Base-by-base conservation (phyloP, 2,888 invertebrate genomes). In the Mythimna vitellina region DNA sequence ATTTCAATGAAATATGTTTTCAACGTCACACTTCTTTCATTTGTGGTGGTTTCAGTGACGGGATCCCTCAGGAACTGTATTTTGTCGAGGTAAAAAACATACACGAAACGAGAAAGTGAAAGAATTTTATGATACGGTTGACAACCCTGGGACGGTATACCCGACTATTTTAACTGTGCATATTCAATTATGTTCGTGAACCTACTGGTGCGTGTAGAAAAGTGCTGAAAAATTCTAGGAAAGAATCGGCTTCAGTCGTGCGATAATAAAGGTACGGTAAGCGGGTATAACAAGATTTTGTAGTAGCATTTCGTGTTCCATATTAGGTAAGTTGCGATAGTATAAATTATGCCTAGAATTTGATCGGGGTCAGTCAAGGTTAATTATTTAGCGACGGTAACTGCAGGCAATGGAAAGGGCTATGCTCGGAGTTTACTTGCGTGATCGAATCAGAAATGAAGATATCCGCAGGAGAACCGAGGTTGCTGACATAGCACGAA, bases 181-280 rank as follows among this genome's bases (percentile, higher is more conserved):
- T 53, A 56, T 73, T 67, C 46, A 73, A 83, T 71, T 78, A 70
- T 32, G 70, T 64, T 51, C 46, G 65, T 64, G 60, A 38, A 65
- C 20, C 61, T 60, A 58, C 25, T 60, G 35, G 42, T 61, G 84
- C 70, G 79, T 72, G 17, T n/a, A 25, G 63, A 56, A 71, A 69
- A 67, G 56, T 74, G 49, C 58, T 70, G 51, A 62, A 70, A 84
- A 82, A 64, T 64, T 60, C 25, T 71, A 46, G 68, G 49, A 71
- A 66, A 14, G 25, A 56, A 68, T 73, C 61, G 35, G 32, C n/a
- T 14, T 22, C 71, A 54, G 25, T 75, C 63, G 61, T 76, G 75
- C 86, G 80, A 64, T 70, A 73, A 62, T 62, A 38, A 66, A 65
- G 62, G 49, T 68, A 70, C 64, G 72, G 73, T 65, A 75, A 65